phyloP scores from a whole-genome alignment of 1,140 invertebrate species.

The Oreohelix idahoensis region DNA sequence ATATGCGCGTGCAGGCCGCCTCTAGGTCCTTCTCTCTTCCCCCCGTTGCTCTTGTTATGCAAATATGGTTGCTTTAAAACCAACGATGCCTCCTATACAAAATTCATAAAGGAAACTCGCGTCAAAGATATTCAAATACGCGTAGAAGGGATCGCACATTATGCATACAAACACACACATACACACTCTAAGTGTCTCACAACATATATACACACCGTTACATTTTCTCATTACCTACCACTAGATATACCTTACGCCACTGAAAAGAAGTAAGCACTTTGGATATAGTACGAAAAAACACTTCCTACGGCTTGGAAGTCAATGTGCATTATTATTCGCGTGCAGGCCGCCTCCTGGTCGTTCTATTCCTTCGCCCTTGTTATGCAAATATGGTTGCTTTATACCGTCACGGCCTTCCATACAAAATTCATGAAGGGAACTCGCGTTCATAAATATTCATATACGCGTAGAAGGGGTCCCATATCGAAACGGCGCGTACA shows the following conservation, averaged over 20 bases:
- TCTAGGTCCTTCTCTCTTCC: too few relatives aligned
- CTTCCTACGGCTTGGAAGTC: too few relatives aligned
- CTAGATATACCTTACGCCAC: too few relatives aligned
- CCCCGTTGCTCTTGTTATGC: not conserved
- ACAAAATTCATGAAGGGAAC: conserved; percentile 1
- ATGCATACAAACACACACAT: too few relatives aligned
- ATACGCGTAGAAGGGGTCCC: not conserved
- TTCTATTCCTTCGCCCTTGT: not conserved
- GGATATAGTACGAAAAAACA: too few relatives aligned
- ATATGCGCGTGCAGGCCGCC: too few relatives aligned
- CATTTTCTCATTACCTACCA: too few relatives aligned
- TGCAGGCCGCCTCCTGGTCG: not conserved
- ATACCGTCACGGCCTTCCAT: not conserved
- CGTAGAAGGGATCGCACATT: too few relatives aligned
- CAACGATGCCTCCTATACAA: not conserved
- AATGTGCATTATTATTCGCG: not conserved
- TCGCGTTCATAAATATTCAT: conserved; percentile 7
- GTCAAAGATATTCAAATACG: not conserved
- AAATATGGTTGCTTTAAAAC: not conserved
- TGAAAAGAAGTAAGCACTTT: too few relatives aligned
- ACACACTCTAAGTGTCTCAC: too few relatives aligned
- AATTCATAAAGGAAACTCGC: not conserved
- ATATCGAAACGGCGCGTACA: not conserved
- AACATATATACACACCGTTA: too few relatives aligned
- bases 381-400: not conserved